phyloP scores from a whole-genome alignment of 1,140 invertebrate genomes.

The Solenopsis invicta region DNA sequence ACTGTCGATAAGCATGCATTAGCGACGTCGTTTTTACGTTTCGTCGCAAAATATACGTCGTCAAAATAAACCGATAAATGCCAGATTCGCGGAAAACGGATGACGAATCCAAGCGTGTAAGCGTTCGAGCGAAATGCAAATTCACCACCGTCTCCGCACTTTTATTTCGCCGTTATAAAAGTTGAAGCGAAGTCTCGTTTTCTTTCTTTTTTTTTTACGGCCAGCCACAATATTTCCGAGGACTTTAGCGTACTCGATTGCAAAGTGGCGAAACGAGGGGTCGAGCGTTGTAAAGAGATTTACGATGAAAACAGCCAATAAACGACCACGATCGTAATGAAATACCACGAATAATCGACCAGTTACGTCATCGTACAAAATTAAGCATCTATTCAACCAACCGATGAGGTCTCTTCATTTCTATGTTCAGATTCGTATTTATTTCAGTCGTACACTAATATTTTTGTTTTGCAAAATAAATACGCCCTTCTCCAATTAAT shows the following conservation, averaged over 20 bases:
- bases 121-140: conserved; percentile 64
- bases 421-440: neutral
- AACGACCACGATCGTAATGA: conserved; percentile 61
- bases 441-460: neutral
- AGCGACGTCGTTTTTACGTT: conserved; percentile 27
- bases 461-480: neutral
- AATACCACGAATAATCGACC: conserved; percentile 54
- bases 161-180: conserved; percentile 78
- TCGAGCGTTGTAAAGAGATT: conserved; percentile 72
- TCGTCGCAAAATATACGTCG: conserved; percentile 52
- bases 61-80: conserved; percentile 64
- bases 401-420: conserved; percentile 15
- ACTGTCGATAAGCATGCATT: conserved; percentile 41
- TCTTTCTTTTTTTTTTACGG: conserved; percentile 66
- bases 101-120: conserved; percentile 60
- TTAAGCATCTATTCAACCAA: conserved; percentile 28
- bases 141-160: conserved; percentile 47
- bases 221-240: conserved; percentile 74
- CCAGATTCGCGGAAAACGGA: conserved; percentile 53
- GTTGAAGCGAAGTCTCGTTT: conserved; percentile 67
- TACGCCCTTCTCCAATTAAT: neutral
- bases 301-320: conserved; percentile 77
- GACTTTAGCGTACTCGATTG: conserved; percentile 76
- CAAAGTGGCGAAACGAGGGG: conserved; percentile 37
- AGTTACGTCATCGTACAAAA: conserved; percentile 40